phyloP scores from a whole-genome alignment of 2,888 invertebrate genomes.

The Sesia bembeciformis region DNA sequence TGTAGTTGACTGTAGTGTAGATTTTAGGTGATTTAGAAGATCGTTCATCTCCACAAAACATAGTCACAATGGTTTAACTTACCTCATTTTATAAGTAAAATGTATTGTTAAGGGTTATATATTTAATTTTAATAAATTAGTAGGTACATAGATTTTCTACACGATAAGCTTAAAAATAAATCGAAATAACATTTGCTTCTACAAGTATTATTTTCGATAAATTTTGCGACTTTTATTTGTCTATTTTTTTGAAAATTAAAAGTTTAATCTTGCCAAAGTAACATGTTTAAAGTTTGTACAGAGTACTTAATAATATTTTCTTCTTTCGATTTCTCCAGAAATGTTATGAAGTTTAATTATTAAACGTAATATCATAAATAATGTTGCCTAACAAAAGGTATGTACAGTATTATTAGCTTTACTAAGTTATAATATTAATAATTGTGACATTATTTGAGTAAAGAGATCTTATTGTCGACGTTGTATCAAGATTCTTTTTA shows the following conservation, averaged over 20 bases:
- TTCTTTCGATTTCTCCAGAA: constrained; percentile 14
- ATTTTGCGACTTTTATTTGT: constrained; percentile 3
- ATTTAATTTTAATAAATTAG: constrained; percentile 44
- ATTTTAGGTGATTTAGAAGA: constrained; percentile 25
- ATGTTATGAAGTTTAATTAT: neutral
- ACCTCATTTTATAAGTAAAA: constrained; percentile 68
- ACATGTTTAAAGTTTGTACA: constrained; percentile 25
- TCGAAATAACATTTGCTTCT: neutral
- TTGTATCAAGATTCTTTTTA: neutral
- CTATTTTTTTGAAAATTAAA: constrained; percentile 5
- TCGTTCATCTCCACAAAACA: constrained; percentile 29
- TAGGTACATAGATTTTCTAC: constrained; percentile 28
- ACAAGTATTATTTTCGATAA: constrained; percentile 11
- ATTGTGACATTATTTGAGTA: neutral
- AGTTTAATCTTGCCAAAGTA: constrained; percentile 58
- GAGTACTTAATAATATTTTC: constrained; percentile 30
- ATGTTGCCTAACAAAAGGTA: constrained; percentile 10
- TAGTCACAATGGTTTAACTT: constrained; percentile 70
- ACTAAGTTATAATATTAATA: constrained; percentile 37
- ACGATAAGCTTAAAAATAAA: constrained; percentile 2
- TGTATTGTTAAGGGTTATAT: constrained; percentile 44
- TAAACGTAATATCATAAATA: neutral
- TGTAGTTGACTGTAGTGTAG: neutral
- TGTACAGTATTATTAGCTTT: constrained; percentile 74
- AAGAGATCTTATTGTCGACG: too few relatives aligned